phyloP scores from a whole-genome alignment of 2,797 vertebrate genomes.

The Clarias laeviceps region DNA sequence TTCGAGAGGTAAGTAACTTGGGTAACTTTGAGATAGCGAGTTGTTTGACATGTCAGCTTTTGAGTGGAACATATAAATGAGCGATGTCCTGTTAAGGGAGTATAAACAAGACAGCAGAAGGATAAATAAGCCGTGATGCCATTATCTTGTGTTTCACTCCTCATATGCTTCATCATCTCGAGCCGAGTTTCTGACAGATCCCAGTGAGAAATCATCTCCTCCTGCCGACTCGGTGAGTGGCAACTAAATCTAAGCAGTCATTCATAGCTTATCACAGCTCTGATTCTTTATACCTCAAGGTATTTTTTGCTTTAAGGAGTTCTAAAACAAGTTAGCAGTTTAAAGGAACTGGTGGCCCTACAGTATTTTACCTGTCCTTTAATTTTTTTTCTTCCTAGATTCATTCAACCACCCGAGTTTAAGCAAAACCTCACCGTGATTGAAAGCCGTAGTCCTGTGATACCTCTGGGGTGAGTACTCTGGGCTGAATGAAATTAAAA shows the following conservation, averaged over 20 bases:
- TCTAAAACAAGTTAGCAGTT: not conserved
- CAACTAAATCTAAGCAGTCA: slow-evolving; percentile 19
- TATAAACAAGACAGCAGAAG: slow-evolving; percentile 35
- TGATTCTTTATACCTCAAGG: not conserved
- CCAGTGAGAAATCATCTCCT: not conserved
- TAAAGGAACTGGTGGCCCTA: not conserved
- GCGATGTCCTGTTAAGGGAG: slow-evolving; percentile 22
- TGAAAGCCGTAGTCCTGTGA: not conserved
- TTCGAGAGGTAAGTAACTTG: not conserved
- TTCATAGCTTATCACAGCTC: not conserved
- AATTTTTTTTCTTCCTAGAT: not conserved
- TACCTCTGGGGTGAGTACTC: not conserved
- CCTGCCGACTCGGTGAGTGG: not conserved
- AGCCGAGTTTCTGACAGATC: not conserved
- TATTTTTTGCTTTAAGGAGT: slow-evolving; percentile 11
- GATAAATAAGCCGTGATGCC: slow-evolving; percentile 27
- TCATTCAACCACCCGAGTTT: not conserved
- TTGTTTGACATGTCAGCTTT: slow-evolving; percentile 36
- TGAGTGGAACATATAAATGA: slow-evolving; percentile 28
- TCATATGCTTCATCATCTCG: not conserved
- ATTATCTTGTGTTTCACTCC: slow-evolving; percentile 24
- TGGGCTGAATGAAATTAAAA: not conserved
- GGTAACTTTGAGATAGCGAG: slow-evolving; percentile 8
- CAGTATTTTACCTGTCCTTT: slow-evolving; percentile 16
- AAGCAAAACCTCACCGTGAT: not conserved